phyloP scores from a whole-genome alignment of 2,797 vertebrate species.

The Epinephelus coioides region DNA sequence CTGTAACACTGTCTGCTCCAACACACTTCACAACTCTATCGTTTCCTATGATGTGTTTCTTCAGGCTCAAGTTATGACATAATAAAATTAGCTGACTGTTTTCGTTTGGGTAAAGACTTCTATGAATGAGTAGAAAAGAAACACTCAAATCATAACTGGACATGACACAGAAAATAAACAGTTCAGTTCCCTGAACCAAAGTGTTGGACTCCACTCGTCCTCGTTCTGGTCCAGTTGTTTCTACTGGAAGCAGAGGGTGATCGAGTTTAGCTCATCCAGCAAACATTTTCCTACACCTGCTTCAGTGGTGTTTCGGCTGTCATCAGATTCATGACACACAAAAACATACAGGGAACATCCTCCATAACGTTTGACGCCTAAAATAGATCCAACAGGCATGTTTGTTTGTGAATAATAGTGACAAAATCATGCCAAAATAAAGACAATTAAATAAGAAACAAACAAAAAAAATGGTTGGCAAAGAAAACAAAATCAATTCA shows the following conservation, averaged over 20 bases:
- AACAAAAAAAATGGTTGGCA: slow-evolving; percentile 73
- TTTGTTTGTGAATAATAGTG: slow-evolving; percentile 75
- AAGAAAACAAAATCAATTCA: slow-evolving; percentile 78
- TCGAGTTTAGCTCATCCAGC: slow-evolving; percentile 69
- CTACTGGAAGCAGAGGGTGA: slow-evolving; percentile 65
- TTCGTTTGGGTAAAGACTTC: slow-evolving; percentile 55
- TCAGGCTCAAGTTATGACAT: slow-evolving; percentile 57
- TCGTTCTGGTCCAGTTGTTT: slow-evolving; percentile 58
- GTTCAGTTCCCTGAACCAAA: slow-evolving; percentile 56
- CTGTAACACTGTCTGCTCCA: not conserved
- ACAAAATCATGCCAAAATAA: slow-evolving; percentile 77
- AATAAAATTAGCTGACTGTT: slow-evolving; percentile 31
- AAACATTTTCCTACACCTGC: slow-evolving; percentile 68
- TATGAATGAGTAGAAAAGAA: slow-evolving; percentile 55
- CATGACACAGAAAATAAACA: slow-evolving; percentile 57
- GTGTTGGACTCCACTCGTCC: slow-evolving; percentile 41
- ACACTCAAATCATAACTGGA: slow-evolving; percentile 58
- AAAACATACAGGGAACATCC: slow-evolving; percentile 61
- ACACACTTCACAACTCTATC: slow-evolving; percentile 50
- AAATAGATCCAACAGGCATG: slow-evolving; percentile 77
- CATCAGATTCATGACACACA: slow-evolving; percentile 69
- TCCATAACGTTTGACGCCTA: slow-evolving; percentile 57
- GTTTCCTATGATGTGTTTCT: slow-evolving; percentile 68
- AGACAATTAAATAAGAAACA: slow-evolving; percentile 81
- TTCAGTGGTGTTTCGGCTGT: slow-evolving; percentile 70